Base-by-base conservation (phyloP, 2,797 vertebrate species). In the Hydrolagus colliei region DNA sequence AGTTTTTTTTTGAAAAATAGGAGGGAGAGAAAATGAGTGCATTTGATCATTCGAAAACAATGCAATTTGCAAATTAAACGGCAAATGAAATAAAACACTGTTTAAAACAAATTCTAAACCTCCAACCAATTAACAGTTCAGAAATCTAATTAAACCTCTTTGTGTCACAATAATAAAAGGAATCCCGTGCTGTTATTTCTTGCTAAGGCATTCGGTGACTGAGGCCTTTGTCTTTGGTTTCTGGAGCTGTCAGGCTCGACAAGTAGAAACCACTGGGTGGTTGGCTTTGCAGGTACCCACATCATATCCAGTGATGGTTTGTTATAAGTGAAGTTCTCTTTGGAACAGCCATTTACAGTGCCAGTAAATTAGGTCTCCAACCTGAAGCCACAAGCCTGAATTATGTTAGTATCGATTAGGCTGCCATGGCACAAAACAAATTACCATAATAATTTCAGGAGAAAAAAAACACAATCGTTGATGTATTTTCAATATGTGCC, bases 91-190 rank as follows among this genome's bases (percentile, higher is more conserved):
- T 68, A 82, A 82, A 82, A 32, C 14, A 27, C 63, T 52, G 41
- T 82, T 82, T 67, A 32, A 82, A 82, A 68, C 68, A 82, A 35
- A 82, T 82, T 82, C 67, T 35, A 35, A 20, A 20, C n/a, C 18
- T 41, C 32, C 67, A 71, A 20, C 71, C 65, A 71, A 11, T 67
- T 32, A 84, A 41, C 32, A 27, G 10, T 9, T 5, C 11, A n/a
- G 63, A 79, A 62, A 80, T 82, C 79, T 84, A 52, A 52, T 52
- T 52, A 52, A 52, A 52, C 41, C 41, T 52, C 41, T 52, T 52
- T 52, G 41, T 3, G 41, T 52, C 41, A 52, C 1, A 52, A 52
- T 52, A 52, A 52, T 6, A 27, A 27, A 27, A 52, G 41, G 6
- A 52, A 52, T 52, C 41, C 41, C 41, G 41, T 52, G 41, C 41